phyloP scores from a whole-genome alignment of 2,113 vertebrate species.

The Halcyon senegalensis region DNA sequence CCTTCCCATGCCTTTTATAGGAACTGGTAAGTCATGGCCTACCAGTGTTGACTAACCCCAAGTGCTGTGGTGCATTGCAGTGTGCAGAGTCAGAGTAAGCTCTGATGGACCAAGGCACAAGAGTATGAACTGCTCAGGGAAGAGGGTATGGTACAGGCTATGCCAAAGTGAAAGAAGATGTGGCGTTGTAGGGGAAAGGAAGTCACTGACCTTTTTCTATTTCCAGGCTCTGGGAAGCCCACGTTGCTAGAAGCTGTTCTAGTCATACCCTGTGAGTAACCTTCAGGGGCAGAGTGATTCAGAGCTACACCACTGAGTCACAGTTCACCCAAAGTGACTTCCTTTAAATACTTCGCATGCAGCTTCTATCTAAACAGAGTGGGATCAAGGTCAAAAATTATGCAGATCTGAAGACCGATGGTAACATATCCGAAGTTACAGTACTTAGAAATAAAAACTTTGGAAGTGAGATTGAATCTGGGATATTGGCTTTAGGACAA shows the following conservation, averaged over 20 bases:
- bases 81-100: background rate
- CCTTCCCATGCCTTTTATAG: background rate
- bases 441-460: background rate
- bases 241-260: background rate
- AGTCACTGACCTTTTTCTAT: background rate
- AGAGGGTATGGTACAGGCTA: background rate
- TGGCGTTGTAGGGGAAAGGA: background rate
- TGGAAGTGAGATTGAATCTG: background rate
- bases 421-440: background rate
- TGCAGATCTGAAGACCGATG: background rate
- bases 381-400: background rate
- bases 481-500: background rate
- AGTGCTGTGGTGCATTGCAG: background rate
- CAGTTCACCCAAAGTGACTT: background rate
- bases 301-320: background rate
- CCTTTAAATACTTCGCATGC: background rate
- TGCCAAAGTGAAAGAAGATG: background rate
- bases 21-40: background rate
- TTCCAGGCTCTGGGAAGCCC: background rate
- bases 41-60: background rate
- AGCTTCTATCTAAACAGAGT: background rate
- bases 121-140: background rate
- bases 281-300: background rate
- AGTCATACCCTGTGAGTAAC: background rate
- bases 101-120: background rate